Evolutionary conservation across 2,113 vertebrate genomes (phyloP).

Genomic region (Phaethon lepturus): DNA sequence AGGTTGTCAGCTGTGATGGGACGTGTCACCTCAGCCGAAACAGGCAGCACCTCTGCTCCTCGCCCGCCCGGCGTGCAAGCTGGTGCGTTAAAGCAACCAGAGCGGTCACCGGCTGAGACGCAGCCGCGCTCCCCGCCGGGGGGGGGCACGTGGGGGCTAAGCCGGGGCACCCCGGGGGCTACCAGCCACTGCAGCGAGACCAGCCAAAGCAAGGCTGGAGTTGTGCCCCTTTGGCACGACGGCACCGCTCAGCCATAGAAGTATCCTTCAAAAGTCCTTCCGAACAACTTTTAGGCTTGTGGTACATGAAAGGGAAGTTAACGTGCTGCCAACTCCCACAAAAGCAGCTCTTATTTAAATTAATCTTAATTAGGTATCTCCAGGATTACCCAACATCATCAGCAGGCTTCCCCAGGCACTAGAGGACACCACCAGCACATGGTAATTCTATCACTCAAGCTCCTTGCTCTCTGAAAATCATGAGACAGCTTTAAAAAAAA

Average conservation of each 20-base stretch:
- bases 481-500: neutral
- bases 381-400: neutral
- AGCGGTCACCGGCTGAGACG: rapidly evolving
- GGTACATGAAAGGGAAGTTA: neutral
- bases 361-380: neutral
- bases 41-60: neutral
- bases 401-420: neutral
- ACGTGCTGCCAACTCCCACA: rapidly evolving
- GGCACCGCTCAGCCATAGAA: neutral
- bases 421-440: neutral
- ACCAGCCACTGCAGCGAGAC: neutral
- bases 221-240: neutral
- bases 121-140: neutral
- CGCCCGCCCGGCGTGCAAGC: neutral
- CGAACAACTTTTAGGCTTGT: rapidly evolving
- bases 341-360: neutral
- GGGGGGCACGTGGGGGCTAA: neutral
- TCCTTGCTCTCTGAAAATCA: neutral
- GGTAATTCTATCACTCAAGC: neutral
- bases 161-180: neutral
- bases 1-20: neutral
- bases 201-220: neutral
- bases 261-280: neutral
- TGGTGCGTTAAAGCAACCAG: too few species aligned
- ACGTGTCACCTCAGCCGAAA: neutral